Conservation (phyloP, 1,140 invertebrate species). For the Camponotus floridanus region DNA sequence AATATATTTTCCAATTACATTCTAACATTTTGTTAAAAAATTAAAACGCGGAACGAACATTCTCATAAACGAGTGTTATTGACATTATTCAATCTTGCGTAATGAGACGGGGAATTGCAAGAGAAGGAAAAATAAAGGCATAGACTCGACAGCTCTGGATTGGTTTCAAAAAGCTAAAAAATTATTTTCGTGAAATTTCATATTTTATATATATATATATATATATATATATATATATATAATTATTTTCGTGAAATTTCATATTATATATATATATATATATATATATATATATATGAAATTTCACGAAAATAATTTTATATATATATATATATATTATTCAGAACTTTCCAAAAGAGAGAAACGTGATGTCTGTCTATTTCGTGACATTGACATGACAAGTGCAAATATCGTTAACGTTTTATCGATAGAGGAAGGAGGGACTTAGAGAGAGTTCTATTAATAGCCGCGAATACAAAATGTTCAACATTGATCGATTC, state of each 20-base stretch:
- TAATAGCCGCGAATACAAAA: slow-evolving; percentile 33
- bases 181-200: slow-evolving; percentile 1
- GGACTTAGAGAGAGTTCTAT: background rate
- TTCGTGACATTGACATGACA: slow-evolving; percentile 26
- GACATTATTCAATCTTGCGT: slow-evolving; percentile 37
- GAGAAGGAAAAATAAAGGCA: background rate
- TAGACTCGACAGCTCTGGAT: slow-evolving; percentile 45
- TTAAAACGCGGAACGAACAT: background rate
- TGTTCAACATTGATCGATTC: slow-evolving; percentile 4
- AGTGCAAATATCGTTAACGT: slow-evolving; percentile 45
- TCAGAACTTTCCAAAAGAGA: slow-evolving; percentile 4
- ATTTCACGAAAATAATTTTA: too few species aligned
- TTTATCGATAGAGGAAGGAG: background rate
- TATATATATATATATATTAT: background rate
- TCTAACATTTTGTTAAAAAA: background rate
- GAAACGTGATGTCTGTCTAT: background rate
- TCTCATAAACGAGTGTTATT: background rate
- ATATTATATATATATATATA: too few species aligned
- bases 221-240: too few species aligned
- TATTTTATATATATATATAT: background rate
- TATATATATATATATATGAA: too few species aligned
- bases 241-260: too few species aligned
- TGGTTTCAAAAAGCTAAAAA: slow-evolving; percentile 50
- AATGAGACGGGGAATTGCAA: background rate
- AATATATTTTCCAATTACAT: background rate